phyloP scores from a whole-genome alignment of 1,140 invertebrate genomes.

The Plodia interpunctella region DNA sequence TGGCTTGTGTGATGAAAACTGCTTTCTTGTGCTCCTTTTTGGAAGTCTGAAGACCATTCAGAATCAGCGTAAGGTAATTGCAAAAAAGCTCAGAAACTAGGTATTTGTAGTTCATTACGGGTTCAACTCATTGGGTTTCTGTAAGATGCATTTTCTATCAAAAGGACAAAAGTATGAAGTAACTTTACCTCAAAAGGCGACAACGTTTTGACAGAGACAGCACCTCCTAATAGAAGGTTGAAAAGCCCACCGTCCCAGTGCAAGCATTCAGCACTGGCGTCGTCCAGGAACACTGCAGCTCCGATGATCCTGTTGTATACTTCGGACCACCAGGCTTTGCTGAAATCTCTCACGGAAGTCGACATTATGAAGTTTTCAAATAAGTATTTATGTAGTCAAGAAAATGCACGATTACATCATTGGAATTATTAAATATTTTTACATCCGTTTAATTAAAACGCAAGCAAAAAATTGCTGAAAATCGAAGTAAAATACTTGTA shows the following conservation, averaged over 20 bases:
- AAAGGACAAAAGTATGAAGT: too few species aligned
- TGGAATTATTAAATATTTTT: too few species aligned
- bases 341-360: slow-evolving; percentile 53
- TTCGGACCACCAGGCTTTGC: slow-evolving; percentile 75
- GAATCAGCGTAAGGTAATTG: too few species aligned
- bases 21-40: slow-evolving; percentile 74
- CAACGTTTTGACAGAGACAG: slow-evolving; percentile 77
- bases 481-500: too few species aligned
- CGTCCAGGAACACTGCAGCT: slow-evolving; percentile 79
- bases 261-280: slow-evolving; percentile 78
- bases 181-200: slow-evolving; percentile 79
- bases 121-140: too few species aligned
- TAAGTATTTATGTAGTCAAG: too few species aligned
- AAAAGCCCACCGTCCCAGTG: slow-evolving; percentile 81
- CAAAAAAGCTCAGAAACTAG: too few species aligned
- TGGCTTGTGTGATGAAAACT: slow-evolving; percentile 78
- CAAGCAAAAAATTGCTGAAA: too few species aligned
- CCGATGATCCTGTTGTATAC: slow-evolving; percentile 78
- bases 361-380: slow-evolving; percentile 28
- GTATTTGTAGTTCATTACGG: not conserved
- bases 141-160: too few species aligned
- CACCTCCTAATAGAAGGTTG: slow-evolving; percentile 74
- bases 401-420: too few species aligned
- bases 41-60: slow-evolving; percentile 34
- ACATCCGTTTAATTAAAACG: too few species aligned